phyloP scores from a whole-genome alignment of 2,113 vertebrate species.

The Hyperopisus bebe region DNA sequence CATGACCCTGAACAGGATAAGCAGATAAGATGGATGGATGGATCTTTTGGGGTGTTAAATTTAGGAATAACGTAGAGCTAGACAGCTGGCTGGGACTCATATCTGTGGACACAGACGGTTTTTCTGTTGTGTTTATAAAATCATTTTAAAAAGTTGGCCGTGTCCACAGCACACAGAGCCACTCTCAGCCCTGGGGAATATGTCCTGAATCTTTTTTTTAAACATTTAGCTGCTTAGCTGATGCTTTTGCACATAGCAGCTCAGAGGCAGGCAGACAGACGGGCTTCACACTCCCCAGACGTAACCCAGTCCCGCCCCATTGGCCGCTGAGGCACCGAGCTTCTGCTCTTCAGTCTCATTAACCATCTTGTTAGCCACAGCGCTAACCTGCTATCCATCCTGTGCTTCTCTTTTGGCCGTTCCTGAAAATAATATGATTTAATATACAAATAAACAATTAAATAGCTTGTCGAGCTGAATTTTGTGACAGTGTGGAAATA shows the following conservation, averaged over 20 bases:
- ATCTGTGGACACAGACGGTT: not conserved
- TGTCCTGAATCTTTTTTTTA: not conserved
- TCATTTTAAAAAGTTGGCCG: not conserved
- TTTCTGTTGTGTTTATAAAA: not conserved
- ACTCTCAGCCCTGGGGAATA: not conserved
- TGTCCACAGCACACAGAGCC: not conserved
- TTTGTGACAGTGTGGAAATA: not conserved
- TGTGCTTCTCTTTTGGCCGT: not conserved
- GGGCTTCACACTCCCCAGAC: not conserved
- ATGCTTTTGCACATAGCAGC: not conserved
- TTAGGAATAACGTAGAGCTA: not conserved
- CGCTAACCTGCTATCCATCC: not conserved
- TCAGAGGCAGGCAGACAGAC: not conserved
- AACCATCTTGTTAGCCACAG: not conserved
- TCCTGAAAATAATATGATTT: not conserved
- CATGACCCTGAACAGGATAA: not conserved
- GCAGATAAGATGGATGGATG: not conserved
- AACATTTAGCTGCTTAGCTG: not conserved
- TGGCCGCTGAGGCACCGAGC: not conserved
- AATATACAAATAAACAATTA: not conserved
- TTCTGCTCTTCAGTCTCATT: not conserved
- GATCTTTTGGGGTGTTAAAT: not conserved
- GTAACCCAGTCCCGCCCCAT: not conserved
- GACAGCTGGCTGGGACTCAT: not conserved
- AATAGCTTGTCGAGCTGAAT: not conserved